Evolutionary conservation across 2,888 invertebrate species (phyloP), one percentile per base, ranked within the genome.

Genomic region (Auanema freiburgensis): DNA sequence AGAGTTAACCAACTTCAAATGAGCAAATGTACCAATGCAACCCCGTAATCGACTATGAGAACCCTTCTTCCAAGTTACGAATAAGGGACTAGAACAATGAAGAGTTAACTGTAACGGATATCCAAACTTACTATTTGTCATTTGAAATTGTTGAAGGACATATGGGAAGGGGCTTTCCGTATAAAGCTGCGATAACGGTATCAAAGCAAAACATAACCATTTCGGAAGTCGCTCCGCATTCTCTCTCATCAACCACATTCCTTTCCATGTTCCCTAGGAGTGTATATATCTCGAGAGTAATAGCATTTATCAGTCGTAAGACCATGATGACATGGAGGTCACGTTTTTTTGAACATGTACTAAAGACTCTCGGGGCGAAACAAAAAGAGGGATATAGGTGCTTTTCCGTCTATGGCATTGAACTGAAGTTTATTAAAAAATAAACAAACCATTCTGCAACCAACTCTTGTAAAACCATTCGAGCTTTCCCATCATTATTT

Each of bases 191-290:
- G 87, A 94, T 91, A 76, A 98, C 90, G 80, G 96, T 94, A 88
- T 98, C 97, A 88, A 97, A 98, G 89, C 98, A 98, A 88, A 92
- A 97, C 88, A 91, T 92, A 85, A 94, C 94, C 97, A 98, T 98
- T 86, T 96, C 95, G 72, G 91, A 91, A 85, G 90, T 89, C 78
- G 92, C 92, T 18, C 63, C 77, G 33, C 57, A 57, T 25, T 62
- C 62, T 33, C 8, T 33, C 33, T 5, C 33, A 5, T 33, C 33
- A 3, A 33, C 33, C 33, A 33, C 33, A 8, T 33, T 8, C 33
- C 33, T 33, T 33, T 33, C 33, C 33, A 33, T 33, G 8, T 33
- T 33, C 8, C 33, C 33, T 33, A 33, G 4, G 33, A 33, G 8
- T 5, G 33, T 5, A 33, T 8, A 33, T 3, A 33, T 33, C 33